Conservation (phyloP, 2,797 vertebrate genomes). For the Megalops cyprinoides region DNA sequence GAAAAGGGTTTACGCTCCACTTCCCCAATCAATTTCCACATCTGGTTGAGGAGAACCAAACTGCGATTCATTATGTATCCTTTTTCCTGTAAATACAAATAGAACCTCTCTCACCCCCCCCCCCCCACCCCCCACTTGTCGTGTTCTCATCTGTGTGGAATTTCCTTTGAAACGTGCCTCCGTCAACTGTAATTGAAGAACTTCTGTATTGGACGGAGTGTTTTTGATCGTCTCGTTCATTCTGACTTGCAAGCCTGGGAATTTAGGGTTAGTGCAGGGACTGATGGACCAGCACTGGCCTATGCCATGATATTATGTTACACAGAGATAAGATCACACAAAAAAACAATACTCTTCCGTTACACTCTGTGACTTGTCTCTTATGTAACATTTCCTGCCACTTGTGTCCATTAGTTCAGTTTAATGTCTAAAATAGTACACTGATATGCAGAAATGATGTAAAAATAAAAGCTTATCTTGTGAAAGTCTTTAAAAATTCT, state of each 20-base stretch:
- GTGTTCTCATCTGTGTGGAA: background rate
- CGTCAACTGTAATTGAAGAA: background rate
- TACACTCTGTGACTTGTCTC: background rate
- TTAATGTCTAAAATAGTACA: no score
- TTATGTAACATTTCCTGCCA: background rate
- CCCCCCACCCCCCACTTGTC: background rate
- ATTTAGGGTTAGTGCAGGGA: background rate
- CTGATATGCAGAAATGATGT: no score
- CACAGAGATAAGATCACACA: slow-evolving; percentile 7
- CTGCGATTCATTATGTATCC: background rate
- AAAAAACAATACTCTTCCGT: background rate
- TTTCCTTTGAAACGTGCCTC: background rate
- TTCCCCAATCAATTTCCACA: background rate
- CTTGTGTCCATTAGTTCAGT: background rate
- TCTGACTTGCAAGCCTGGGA: background rate
- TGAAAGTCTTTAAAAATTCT: no score
- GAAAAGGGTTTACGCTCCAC: background rate
- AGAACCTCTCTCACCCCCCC: background rate
- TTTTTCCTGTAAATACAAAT: background rate
- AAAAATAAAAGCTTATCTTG: no score
- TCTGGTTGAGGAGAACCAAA: background rate
- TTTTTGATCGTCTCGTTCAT: background rate
- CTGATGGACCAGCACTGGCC: slow-evolving; percentile 24
- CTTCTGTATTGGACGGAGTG: background rate
- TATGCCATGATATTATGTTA: slow-evolving; percentile 9